These are phyloP conservation scores for Pachypsylla venusta DNA, from an alignment of 1,140 invertebrate species.

Conservation along the genomic window DNA sequence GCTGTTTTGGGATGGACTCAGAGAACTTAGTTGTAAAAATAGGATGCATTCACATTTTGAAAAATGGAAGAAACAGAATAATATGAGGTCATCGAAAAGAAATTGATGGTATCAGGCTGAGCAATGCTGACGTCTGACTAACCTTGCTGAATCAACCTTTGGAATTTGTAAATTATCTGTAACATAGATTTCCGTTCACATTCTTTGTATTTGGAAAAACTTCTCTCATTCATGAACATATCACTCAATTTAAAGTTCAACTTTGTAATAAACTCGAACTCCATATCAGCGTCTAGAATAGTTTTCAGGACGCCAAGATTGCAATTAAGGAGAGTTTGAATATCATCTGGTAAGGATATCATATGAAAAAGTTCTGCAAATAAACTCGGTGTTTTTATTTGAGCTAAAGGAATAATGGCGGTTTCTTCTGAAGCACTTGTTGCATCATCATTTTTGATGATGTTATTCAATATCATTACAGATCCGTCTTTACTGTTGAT, in stretches of 20 bases:
- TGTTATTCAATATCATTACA: too few relatives aligned
- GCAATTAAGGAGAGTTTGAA: neutral
- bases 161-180: neutral
- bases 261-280: neutral
- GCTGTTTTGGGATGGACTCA: too few relatives aligned
- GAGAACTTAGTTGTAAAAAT: too few relatives aligned
- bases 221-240: neutral
- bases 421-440: too few relatives aligned
- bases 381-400: neutral
- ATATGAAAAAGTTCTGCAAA: neutral
- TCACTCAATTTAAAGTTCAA: neutral
- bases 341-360: neutral
- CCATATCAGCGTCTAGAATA: neutral
- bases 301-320: constrained; percentile 1
- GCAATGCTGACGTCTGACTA: too few relatives aligned
- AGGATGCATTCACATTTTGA: too few relatives aligned
- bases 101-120: too few relatives aligned
- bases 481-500: too few relatives aligned
- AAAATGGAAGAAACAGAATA: too few relatives aligned
- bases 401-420: neutral
- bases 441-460: too few relatives aligned
- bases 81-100: too few relatives aligned
- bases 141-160: neutral
- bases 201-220: neutral
- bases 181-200: neutral